Conservation (phyloP, 2,797 vertebrate genomes). For the Oryzias sinensis region DNA sequence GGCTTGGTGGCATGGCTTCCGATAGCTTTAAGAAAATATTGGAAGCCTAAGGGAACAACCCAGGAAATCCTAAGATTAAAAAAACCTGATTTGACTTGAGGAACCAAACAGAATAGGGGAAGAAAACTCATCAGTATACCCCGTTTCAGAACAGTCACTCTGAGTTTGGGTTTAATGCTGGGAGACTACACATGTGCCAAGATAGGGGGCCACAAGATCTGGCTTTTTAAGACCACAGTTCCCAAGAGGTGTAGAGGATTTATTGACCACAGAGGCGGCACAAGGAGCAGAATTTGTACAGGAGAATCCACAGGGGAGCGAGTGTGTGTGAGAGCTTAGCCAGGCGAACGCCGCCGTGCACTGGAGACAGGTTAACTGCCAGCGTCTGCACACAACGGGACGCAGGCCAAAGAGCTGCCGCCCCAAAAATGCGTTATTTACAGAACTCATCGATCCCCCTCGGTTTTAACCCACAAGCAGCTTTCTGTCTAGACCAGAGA, state of each 20-base stretch:
- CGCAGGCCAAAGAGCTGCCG: slow-evolving; percentile 48
- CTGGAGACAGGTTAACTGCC: slow-evolving; percentile 73
- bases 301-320: slow-evolving; percentile 38
- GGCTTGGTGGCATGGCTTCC: no score
- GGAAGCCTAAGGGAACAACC: no score
- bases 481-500: slow-evolving; percentile 36
- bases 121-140: not conserved
- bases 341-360: slow-evolving; percentile 31
- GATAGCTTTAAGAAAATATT: no score
- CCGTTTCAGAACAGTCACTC: not conserved
- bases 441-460: slow-evolving; percentile 65
- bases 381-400: slow-evolving; percentile 61
- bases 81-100: slow-evolving; percentile 22
- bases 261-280: slow-evolving; percentile 55
- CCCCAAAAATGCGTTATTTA: slow-evolving; percentile 74
- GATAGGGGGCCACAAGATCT: slow-evolving; percentile 20
- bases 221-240: slow-evolving; percentile 52
- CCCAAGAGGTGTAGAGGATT: slow-evolving; percentile 51
- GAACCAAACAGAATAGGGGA: slow-evolving; percentile 21
- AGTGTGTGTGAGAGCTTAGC: slow-evolving; percentile 16
- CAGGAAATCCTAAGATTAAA: not conserved
- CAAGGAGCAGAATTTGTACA: slow-evolving; percentile 44
- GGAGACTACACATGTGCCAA: slow-evolving; percentile 6
- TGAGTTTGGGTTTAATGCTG: not conserved
- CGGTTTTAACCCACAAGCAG: slow-evolving; percentile 20